Evolutionary conservation across 2,888 invertebrate species (phyloP), one percentile per base, ranked within the genome.

Genomic region (Gerris lacustris): DNA sequence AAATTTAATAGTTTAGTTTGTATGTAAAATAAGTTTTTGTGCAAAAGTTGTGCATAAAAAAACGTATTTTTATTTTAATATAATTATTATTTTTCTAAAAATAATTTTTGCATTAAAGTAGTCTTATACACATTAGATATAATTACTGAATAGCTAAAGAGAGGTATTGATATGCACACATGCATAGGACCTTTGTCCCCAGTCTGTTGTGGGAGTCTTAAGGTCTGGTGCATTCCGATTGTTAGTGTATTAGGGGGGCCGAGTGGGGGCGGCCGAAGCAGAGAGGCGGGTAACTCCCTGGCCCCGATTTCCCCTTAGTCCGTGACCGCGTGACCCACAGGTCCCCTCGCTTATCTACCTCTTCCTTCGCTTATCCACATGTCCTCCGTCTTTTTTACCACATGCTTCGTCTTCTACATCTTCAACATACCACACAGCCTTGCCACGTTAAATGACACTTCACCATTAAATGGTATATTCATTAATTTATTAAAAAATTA

Each of bases 261-360:
- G 55, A 11, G 55, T 55, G 55, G 55, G 55, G 55, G 55, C 55
- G 15, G 55, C 11, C 15, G 15, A 55, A 15, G 55, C 15, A 55
- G 55, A 55, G 55, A 55, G 55, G 55, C 55, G 15, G 55, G 15
- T 11, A 11, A 11, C 55, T 15, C 55, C 55, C 55, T 15, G 15
- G 55, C 15, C 15, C 11, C 31, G 31, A 55, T 11, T 55, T 55
- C 55, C 55, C 55, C 55, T 15, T 15, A 55, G 55, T 55, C 15
- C 11, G 55, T 55, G 55, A 55, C 55, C 55, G 55, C 55, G 15
- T 55, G 55, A 55, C 55, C 55, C 55, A 55, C 55, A 55, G 55
- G 55, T 15, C 55, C 55, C 55, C 55, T 55, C 55, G 55, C 55
- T 11, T 15, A 55, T 15, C 31, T 31, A 31, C 31, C 31, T 31